These are phyloP conservation scores for Pygocentrus nattereri DNA, from an alignment of 2,797 vertebrate species.

Conservation along the genomic window DNA sequence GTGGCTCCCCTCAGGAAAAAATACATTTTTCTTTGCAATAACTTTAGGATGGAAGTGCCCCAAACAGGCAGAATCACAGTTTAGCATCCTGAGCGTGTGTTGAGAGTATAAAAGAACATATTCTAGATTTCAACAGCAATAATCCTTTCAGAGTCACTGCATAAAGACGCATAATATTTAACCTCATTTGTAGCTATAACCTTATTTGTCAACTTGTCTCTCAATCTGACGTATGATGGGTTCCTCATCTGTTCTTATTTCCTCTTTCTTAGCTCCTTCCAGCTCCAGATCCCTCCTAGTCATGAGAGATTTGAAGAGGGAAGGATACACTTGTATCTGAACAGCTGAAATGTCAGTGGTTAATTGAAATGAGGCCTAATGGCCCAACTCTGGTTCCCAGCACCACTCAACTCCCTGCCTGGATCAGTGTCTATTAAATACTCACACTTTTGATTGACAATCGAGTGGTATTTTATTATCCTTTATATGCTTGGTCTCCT, in stretches of 20 bases:
- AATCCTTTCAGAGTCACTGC: neutral
- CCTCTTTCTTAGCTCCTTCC: neutral
- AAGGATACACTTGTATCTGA: slow-evolving; percentile 14
- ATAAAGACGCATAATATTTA: neutral
- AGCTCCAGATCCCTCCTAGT: slow-evolving; percentile 8
- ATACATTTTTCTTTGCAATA: no score
- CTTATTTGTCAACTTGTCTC: neutral
- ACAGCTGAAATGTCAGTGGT: slow-evolving; percentile 9
- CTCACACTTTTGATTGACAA: slow-evolving; percentile 7
- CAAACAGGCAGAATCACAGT: neutral
- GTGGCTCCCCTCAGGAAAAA: no score
- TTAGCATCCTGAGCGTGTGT: neutral
- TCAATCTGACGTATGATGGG: neutral
- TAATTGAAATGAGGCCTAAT: slow-evolving; percentile 25
- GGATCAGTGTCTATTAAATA: slow-evolving; percentile 6
- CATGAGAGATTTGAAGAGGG: slow-evolving; percentile 8
- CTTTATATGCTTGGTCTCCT: neutral
- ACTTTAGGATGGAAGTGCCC: no score
- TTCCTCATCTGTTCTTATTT: neutral
- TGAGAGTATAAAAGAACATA: neutral
- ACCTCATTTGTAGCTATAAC: neutral
- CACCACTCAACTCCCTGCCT: neutral
- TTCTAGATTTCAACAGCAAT: neutral
- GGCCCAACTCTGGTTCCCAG: neutral
- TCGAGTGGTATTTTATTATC: neutral